phyloP scores from a whole-genome alignment of 2,888 invertebrate species.

The Oscheius sp. region DNA sequence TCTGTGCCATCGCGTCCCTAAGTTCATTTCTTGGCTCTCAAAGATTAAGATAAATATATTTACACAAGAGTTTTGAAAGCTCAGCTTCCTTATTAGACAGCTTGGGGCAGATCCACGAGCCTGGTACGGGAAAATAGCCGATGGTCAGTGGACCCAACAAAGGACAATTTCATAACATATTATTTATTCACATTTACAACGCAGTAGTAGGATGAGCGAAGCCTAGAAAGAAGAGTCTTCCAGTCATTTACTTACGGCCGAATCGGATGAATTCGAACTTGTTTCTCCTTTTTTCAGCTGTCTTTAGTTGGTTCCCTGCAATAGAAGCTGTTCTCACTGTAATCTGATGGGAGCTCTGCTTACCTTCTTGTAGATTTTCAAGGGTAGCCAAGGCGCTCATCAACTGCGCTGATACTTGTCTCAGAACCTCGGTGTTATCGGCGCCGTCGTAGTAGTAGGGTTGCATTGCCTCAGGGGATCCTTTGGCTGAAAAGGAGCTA shows the following conservation, averaged over 20 bases:
- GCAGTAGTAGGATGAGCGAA: slow-evolving; percentile 33
- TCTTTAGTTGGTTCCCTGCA: slow-evolving; percentile 48
- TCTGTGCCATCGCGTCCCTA: no score
- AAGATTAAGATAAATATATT: no score
- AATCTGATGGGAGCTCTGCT: not conserved
- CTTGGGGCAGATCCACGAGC: no score
- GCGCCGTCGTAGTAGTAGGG: slow-evolving; percentile 44
- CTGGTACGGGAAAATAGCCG: no score
- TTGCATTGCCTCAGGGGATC: slow-evolving; percentile 51
- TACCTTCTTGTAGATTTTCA: slow-evolving; percentile 62
- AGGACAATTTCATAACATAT: slow-evolving; percentile 25
- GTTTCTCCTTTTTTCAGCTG: slow-evolving; percentile 72
- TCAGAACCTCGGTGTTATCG: slow-evolving; percentile 44
- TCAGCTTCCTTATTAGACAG: no score
- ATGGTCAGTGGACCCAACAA: no score
- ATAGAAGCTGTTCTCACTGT: not conserved
- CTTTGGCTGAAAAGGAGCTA: slow-evolving; percentile 43
- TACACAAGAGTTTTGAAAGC: no score
- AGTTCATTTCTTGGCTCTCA: no score
- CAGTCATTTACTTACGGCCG: slow-evolving; percentile 60
- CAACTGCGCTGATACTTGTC: slow-evolving; percentile 43
- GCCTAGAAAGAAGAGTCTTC: slow-evolving; percentile 38
- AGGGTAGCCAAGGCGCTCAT: slow-evolving; percentile 62
- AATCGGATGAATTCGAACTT: slow-evolving; percentile 73
- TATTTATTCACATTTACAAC: slow-evolving; percentile 34